These are phyloP conservation scores for Lateolabrax maculatus DNA, from an alignment of 2,797 vertebrate genomes.

Conservation along the genomic window DNA sequence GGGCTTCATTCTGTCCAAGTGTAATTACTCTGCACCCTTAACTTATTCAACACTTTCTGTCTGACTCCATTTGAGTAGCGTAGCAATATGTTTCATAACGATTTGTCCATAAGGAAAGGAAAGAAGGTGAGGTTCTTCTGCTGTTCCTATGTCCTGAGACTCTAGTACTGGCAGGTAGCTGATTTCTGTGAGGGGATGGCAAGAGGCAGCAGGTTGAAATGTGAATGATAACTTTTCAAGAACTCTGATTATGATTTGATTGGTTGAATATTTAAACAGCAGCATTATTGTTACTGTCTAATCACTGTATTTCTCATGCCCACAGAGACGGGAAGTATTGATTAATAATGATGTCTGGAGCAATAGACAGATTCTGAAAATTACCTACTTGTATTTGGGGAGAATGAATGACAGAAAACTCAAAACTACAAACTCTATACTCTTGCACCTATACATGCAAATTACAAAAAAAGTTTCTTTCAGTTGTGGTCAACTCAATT, in stretches of 20 bases:
- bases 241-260: slow-evolving; percentile 25
- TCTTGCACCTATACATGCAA: slow-evolving; percentile 2
- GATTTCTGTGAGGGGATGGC: slow-evolving; percentile 21
- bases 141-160: slow-evolving; percentile 27
- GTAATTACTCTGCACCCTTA: slow-evolving; percentile 71
- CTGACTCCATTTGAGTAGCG: slow-evolving; percentile 55
- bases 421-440: slow-evolving; percentile 12
- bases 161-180: slow-evolving; percentile 1
- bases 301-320: slow-evolving; percentile 17
- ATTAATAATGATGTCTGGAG: slow-evolving; percentile 40
- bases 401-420: slow-evolving; percentile 25
- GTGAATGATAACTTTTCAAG: slow-evolving; percentile 9
- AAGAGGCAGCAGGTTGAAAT: slow-evolving; percentile 11
- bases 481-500: slow-evolving; percentile 15
- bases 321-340: slow-evolving; percentile 6
- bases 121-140: slow-evolving; percentile 18
- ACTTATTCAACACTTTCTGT: slow-evolving; percentile 75
- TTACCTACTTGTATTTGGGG: slow-evolving; percentile 24
- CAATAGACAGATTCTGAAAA: slow-evolving; percentile 34
- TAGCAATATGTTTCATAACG: slow-evolving; percentile 50
- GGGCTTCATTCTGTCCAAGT: slow-evolving; percentile 57
- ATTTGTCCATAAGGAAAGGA: slow-evolving; percentile 41
- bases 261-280: slow-evolving; percentile 40
- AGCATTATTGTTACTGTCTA: neutral
- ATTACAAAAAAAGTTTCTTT: slow-evolving; percentile 7